Percentiles rank a stretch among this genome's conserved stretches.
Evolutionary conservation across 1,140 invertebrate species (phyloP).

Genomic region (Nautilus pompilius): DNA sequence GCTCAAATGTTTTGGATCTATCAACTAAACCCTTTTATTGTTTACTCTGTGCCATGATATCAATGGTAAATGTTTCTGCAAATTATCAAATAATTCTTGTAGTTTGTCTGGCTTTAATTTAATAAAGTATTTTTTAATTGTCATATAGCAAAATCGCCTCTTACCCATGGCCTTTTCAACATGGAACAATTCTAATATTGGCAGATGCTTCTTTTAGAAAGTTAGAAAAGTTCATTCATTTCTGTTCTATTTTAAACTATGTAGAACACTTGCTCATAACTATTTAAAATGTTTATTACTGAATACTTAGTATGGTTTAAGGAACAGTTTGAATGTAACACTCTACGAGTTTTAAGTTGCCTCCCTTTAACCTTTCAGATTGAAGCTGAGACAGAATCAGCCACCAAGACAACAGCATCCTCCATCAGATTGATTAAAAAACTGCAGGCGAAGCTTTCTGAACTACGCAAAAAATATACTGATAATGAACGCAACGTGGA

Average conservation of each 20-base stretch:
- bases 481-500: constrained; percentile 69
- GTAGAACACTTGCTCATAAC: background rate
- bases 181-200: background rate
- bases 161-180: too few species aligned
- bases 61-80: too few species aligned
- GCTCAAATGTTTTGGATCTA: too few species aligned
- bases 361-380: constrained; percentile 59
- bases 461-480: constrained; percentile 72
- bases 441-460: constrained; percentile 66
- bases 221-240: background rate
- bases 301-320: background rate
- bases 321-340: background rate
- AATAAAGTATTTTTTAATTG: too few species aligned
- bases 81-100: too few species aligned
- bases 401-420: constrained; percentile 70
- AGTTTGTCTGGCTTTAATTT: too few species aligned
- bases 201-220: background rate
- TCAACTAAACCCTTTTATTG: too few species aligned
- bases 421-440: constrained; percentile 68
- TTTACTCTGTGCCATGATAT: too few species aligned
- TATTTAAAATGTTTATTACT: background rate
- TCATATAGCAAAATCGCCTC: too few species aligned
- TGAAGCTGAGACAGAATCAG: constrained; percentile 68
- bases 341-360: too few species aligned
- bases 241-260: background rate